Conservation (phyloP, 2,888 invertebrate species). For the Lacanobia wlatinum region DNA sequence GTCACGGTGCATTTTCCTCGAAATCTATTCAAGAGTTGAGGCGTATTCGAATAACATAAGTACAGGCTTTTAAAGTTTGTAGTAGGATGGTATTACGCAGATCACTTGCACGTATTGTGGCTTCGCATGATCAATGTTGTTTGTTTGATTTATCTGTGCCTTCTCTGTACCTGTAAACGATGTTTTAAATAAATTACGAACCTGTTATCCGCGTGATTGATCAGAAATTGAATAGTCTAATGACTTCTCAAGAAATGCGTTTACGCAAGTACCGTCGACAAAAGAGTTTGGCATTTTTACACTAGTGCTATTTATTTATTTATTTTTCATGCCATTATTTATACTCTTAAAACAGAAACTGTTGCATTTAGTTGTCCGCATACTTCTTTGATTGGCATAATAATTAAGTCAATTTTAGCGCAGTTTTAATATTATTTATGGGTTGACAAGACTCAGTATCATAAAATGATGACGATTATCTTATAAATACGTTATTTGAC, state of each 20-base stretch:
- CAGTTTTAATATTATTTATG: no score
- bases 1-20: neutral
- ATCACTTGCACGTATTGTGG: conserved; percentile 20
- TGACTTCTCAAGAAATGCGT: conserved; percentile 10
- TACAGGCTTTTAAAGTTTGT: neutral
- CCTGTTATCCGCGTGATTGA: neutral
- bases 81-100: neutral
- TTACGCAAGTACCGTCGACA: neutral
- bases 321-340: neutral
- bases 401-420: no score
- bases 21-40: neutral
- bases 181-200: conserved; percentile 23
- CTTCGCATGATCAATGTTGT: conserved; percentile 28
- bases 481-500: no score
- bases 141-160: conserved; percentile 1
- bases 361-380: neutral
- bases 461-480: no score
- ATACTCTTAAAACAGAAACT: neutral
- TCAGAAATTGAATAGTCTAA: conserved; percentile 9
- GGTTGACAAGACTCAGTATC: no score
- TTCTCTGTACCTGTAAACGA: conserved; percentile 4
- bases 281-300: neutral
- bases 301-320: neutral
- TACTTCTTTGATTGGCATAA: neutral
- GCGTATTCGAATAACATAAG: neutral